phyloP scores from a whole-genome alignment of 2,888 invertebrate genomes.

The Leucoptera coffeella region DNA sequence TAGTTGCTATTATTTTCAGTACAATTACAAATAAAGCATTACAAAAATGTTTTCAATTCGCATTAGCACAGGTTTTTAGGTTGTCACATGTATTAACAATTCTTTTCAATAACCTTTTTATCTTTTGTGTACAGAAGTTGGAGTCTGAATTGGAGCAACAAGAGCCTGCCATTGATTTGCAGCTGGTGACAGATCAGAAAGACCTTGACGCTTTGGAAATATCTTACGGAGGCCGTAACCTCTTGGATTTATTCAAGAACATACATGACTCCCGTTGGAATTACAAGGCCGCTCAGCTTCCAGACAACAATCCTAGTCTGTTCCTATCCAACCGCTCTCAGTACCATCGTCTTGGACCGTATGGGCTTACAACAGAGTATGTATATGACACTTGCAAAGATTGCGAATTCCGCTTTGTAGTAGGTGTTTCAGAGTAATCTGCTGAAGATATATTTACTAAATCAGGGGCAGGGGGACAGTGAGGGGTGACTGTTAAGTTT shows the following conservation, averaged over 20 bases:
- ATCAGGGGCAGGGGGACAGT: not conserved
- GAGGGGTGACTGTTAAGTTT: not conserved
- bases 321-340: conserved; percentile 59
- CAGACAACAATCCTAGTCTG: conserved; percentile 48
- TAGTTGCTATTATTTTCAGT: too few relatives aligned
- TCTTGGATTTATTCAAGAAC: conserved; percentile 54
- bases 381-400: conserved; percentile 45
- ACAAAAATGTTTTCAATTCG: too few relatives aligned
- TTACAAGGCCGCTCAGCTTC: conserved; percentile 47
- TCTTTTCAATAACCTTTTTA: too few relatives aligned
- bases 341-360: conserved; percentile 52
- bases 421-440: conserved; percentile 38
- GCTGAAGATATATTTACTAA: conserved; percentile 7
- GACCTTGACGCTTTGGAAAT: conserved; percentile 33
- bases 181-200: conserved; percentile 9
- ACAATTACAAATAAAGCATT: too few relatives aligned
- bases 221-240: conserved; percentile 45
- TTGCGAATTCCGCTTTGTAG: conserved; percentile 47
- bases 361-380: conserved; percentile 51
- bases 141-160: too few relatives aligned
- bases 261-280: conserved; percentile 49
- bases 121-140: too few relatives aligned
- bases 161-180: too few relatives aligned
- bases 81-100: too few relatives aligned
- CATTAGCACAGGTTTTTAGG: too few relatives aligned